phyloP scores from a whole-genome alignment of 2,113 vertebrate genomes.

The Psophia crepitans region DNA sequence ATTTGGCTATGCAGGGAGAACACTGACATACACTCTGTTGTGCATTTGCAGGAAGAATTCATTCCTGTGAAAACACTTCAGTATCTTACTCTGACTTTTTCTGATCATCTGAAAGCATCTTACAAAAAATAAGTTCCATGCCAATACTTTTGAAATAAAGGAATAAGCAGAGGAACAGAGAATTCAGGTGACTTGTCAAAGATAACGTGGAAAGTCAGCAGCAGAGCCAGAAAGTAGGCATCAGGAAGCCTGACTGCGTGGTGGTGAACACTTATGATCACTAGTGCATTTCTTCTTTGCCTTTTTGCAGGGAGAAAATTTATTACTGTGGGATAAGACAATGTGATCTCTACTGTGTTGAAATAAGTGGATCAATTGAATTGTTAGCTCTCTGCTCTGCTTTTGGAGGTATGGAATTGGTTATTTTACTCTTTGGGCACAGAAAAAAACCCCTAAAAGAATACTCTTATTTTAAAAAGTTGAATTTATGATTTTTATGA shows the following conservation, averaged over 20 bases:
- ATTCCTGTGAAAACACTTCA: not conserved
- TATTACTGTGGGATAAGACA: not conserved
- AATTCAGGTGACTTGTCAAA: not conserved
- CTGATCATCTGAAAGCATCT: not conserved
- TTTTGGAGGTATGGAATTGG: not conserved
- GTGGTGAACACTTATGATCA: not conserved
- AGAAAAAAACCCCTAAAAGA: not conserved
- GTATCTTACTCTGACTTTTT: not conserved
- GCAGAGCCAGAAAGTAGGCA: not conserved
- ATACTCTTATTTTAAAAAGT: not conserved
- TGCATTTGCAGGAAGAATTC: not conserved
- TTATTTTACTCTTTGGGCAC: not conserved
- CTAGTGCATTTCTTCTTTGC: not conserved
- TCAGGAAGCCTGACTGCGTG: not conserved
- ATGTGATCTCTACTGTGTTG: not conserved
- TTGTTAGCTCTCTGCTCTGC: not conserved
- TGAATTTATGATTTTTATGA: not conserved
- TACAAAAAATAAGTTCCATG: not conserved
- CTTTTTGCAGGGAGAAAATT: not conserved
- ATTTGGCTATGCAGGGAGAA: slow-evolving; percentile 26
- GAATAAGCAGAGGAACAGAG: not conserved
- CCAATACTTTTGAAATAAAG: slow-evolving; percentile 9
- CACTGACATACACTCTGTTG: not conserved
- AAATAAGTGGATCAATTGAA: not conserved
- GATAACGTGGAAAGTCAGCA: not conserved